Evolutionary conservation across 64 coral and sea anemone genomes (phyloP).

Genomic region (Actinia tenebrosa): DNA sequence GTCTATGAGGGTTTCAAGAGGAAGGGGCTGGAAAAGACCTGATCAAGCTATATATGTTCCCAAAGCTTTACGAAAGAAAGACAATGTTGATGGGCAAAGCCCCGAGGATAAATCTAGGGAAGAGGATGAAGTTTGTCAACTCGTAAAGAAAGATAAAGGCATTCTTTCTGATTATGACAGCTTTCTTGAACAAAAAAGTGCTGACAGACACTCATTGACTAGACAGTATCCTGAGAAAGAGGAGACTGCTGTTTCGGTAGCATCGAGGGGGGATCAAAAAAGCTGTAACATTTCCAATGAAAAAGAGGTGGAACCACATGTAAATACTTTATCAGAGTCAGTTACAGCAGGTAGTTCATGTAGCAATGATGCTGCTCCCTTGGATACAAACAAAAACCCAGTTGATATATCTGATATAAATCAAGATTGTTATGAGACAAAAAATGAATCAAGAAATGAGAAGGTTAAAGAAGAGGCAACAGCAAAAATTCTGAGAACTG

Average conservation of each 20-base stretch:
- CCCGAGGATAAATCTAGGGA: neutral
- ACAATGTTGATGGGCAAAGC: neutral
- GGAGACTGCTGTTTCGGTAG: neutral
- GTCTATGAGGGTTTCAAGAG: neutral
- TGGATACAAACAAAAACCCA: neutral
- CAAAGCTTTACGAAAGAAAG: slow-evolving; percentile 21
- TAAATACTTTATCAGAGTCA: neutral
- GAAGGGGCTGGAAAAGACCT: slow-evolving; percentile 11
- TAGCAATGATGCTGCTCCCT: neutral
- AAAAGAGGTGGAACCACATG: neutral
- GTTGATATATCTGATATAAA: neutral
- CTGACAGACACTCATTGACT: neutral
- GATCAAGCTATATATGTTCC: slow-evolving; percentile 47
- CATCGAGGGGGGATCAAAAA: too few species aligned
- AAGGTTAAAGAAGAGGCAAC: neutral
- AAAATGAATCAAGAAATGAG: neutral
- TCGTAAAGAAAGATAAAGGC: neutral
- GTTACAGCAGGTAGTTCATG: neutral
- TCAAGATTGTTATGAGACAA: neutral
- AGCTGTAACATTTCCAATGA: neutral
- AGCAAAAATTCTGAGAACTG: neutral
- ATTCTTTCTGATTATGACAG: neutral
- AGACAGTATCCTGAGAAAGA: neutral
- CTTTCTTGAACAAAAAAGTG: neutral
- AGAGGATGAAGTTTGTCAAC: neutral